Conservation (phyloP, 1,140 invertebrate genomes). For the Drosophila virilis region DNA sequence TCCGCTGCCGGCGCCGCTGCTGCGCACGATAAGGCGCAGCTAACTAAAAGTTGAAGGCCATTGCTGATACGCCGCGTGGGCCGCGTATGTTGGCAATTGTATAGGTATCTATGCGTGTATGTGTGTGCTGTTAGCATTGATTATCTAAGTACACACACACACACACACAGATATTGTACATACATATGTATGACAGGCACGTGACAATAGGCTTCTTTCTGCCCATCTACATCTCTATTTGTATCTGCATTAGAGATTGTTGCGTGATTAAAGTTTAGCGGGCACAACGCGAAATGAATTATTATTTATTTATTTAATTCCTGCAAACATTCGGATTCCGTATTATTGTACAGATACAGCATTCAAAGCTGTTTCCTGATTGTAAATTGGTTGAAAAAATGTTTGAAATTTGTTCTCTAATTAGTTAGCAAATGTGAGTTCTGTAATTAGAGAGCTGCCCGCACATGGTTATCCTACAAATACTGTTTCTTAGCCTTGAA, state of each 20-base stretch:
- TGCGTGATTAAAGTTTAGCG: background rate
- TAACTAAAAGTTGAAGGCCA: slow-evolving; percentile 81
- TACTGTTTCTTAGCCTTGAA: too few relatives aligned
- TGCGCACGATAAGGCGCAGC: slow-evolving; percentile 75
- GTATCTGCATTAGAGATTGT: slow-evolving; percentile 51
- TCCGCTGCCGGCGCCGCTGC: slow-evolving; percentile 48
- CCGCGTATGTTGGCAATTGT: slow-evolving; percentile 50
- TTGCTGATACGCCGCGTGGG: slow-evolving; percentile 77
- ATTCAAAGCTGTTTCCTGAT: too few relatives aligned
- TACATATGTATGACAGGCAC: slow-evolving; percentile 42
- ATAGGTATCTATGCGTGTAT: background rate
- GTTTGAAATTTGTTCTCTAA: too few relatives aligned
- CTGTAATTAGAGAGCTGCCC: too few relatives aligned
- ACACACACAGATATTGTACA: background rate
- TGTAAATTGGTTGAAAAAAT: too few relatives aligned
- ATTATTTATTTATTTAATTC: background rate
- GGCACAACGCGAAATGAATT: background rate
- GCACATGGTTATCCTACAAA: too few relatives aligned
- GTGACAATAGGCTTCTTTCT: slow-evolving; percentile 60
- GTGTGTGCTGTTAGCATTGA: slow-evolving; percentile 65
- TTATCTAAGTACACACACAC: slow-evolving; percentile 64
- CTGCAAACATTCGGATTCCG: background rate
- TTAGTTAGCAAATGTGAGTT: too few relatives aligned
- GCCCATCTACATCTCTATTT: slow-evolving; percentile 42
- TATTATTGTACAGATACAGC: too few relatives aligned